Conservation (phyloP, 1,140 invertebrate genomes). For the Pemphigus obesinymphae region DNA sequence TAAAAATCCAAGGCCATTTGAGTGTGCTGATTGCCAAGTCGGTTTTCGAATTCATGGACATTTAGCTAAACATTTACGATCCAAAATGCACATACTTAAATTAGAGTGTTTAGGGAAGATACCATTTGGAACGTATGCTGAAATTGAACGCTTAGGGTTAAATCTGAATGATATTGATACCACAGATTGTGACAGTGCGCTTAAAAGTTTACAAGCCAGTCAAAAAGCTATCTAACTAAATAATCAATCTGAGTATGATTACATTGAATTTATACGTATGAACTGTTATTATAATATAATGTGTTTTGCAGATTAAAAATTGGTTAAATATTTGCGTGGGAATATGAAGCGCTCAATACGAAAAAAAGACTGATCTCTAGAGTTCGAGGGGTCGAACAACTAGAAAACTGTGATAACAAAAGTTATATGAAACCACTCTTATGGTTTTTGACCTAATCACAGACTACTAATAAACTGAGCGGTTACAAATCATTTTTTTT, state of each 20-base stretch:
- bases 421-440: neutral
- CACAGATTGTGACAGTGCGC: slow-evolving; percentile 86
- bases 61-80: slow-evolving; percentile 90
- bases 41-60: slow-evolving; percentile 95
- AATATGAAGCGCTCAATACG: slow-evolving; percentile 15
- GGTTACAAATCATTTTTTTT: neutral
- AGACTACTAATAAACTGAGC: neutral
- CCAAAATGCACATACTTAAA: slow-evolving; percentile 95
- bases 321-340: neutral
- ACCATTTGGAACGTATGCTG: slow-evolving; percentile 92
- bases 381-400: slow-evolving; percentile 33
- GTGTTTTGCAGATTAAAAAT: neutral
- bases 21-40: slow-evolving; percentile 91
- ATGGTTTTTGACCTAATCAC: neutral
- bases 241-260: neutral
- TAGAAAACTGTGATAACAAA: slow-evolving; percentile 38
- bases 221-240: slow-evolving; percentile 12
- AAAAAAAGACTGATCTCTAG: slow-evolving; percentile 39
- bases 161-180: slow-evolving; percentile 91
- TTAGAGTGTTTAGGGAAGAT: slow-evolving; percentile 88
- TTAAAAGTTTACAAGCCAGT: slow-evolving; percentile 69
- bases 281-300: neutral
- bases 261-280: neutral
- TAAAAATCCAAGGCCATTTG: slow-evolving; percentile 83
- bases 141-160: slow-evolving; percentile 84